These are phyloP conservation scores for Zosterops japonicus DNA, from an alignment of 2,113 vertebrate genomes.

Conservation along the genomic window DNA sequence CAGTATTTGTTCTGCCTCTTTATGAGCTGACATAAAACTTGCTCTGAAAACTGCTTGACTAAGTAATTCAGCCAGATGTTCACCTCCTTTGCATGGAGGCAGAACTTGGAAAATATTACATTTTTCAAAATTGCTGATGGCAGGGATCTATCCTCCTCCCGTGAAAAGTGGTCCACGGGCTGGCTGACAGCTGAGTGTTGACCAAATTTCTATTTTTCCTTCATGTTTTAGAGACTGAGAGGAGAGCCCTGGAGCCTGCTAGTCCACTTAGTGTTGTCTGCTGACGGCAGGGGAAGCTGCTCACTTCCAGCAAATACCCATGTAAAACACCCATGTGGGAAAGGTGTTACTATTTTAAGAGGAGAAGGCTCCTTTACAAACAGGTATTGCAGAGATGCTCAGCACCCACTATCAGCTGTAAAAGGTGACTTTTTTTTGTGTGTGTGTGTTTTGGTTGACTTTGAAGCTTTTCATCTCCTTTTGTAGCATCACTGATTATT, in stretches of 20 bases:
- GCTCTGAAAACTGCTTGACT: slow-evolving; percentile 68
- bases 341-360: slow-evolving; percentile 39
- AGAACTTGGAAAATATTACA: slow-evolving; percentile 75
- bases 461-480: not conserved
- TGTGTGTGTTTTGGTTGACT: not conserved
- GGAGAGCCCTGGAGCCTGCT: slow-evolving; percentile 45
- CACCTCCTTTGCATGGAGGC: slow-evolving; percentile 70
- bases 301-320: not conserved
- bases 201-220: slow-evolving; percentile 50
- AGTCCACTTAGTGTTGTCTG: slow-evolving; percentile 33
- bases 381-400: slow-evolving; percentile 47
- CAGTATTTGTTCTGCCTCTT: slow-evolving; percentile 47
- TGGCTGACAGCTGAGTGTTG: slow-evolving; percentile 38
- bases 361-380: slow-evolving; percentile 31
- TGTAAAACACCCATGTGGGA: not conserved
- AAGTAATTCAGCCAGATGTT: slow-evolving; percentile 79
- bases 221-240: slow-evolving; percentile 39
- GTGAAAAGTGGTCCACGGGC: slow-evolving; percentile 12
- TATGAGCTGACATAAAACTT: slow-evolving; percentile 71
- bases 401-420: not conserved
- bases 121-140: slow-evolving; percentile 68
- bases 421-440: not conserved
- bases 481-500: not conserved
- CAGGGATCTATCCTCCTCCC: not conserved
- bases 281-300: not conserved